These are phyloP conservation scores for Cephus pulcher DNA, from an alignment of 2,888 invertebrate genomes.

Conservation along the genomic window DNA sequence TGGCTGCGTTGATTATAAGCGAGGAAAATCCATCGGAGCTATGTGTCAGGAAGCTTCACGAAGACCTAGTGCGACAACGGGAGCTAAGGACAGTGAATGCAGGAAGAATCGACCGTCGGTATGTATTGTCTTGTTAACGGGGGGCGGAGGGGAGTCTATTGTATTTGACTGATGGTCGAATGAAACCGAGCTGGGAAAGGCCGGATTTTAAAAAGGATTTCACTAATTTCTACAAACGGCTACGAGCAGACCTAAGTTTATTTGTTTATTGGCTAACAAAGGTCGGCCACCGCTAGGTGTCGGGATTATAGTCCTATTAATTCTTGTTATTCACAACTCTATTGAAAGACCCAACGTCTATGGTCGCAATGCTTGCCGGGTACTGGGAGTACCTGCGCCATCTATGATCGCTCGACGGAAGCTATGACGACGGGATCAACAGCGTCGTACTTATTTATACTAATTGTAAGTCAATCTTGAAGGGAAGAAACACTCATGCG, in stretches of 20 bases:
- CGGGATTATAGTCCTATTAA: slow-evolving; percentile 38
- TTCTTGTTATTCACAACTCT: slow-evolving; percentile 33
- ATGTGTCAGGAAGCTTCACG: not conserved
- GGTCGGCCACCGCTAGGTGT: slow-evolving; percentile 25
- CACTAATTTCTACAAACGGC: slow-evolving; percentile 5
- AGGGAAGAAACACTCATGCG: not conserved
- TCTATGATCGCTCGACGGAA: not conserved
- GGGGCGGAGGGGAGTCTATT: not conserved
- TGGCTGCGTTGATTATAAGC: not conserved
- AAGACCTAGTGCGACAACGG: not conserved
- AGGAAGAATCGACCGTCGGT: not conserved
- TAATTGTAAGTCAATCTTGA: not conserved
- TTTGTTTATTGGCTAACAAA: slow-evolving; percentile 38
- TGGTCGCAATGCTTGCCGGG: not conserved
- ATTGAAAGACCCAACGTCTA: slow-evolving; percentile 24
- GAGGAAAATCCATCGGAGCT: not conserved
- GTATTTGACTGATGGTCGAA: slow-evolving; percentile 19
- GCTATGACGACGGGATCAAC: not conserved
- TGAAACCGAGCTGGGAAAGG: slow-evolving; percentile 33
- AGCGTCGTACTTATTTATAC: not conserved
- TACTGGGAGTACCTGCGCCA: not conserved
- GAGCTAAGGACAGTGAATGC: not conserved
- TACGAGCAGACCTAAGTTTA: not conserved
- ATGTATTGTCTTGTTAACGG: not conserved
- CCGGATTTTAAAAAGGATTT: slow-evolving; percentile 34